These are phyloP conservation scores for Diceros bicornis DNA, from an alignment of 2,797 vertebrate species.

Conservation along the genomic window DNA sequence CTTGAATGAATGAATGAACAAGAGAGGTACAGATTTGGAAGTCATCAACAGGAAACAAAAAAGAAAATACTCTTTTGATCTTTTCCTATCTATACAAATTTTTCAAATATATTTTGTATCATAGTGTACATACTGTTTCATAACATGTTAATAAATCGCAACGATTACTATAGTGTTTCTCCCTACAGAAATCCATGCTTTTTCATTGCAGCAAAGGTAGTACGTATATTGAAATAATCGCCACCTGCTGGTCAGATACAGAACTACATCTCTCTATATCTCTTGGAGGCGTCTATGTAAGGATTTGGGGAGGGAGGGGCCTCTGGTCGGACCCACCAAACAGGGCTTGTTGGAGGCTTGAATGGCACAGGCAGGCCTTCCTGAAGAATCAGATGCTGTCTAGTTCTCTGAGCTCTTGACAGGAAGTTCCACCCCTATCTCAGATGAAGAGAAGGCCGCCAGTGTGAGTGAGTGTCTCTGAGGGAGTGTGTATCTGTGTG, in stretches of 20 bases:
- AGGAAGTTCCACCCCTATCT: conserved; percentile 23
- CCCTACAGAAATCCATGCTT: background rate
- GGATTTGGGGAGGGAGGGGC: background rate
- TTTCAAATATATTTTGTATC: background rate
- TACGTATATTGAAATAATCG: background rate
- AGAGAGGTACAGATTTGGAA: background rate
- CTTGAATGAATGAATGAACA: background rate
- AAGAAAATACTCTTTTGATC: background rate
- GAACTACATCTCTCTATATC: conserved; percentile 32
- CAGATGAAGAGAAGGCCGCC: conserved; percentile 30
- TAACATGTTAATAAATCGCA: conserved; percentile 7
- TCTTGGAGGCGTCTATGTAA: background rate
- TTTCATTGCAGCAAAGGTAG: background rate
- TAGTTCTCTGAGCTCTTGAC: background rate
- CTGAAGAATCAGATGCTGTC: background rate
- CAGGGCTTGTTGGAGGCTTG: background rate
- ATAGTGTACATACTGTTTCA: background rate
- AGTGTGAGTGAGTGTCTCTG: background rate
- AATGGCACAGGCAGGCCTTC: conserved; percentile 39
- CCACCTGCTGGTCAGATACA: conserved; percentile 59
- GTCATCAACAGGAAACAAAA: background rate
- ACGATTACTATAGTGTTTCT: background rate
- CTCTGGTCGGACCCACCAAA: background rate
- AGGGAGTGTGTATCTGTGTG: background rate
- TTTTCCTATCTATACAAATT: background rate